phyloP scores from a whole-genome alignment of 2,113 vertebrate species.

The Theristicus caerulescens region DNA sequence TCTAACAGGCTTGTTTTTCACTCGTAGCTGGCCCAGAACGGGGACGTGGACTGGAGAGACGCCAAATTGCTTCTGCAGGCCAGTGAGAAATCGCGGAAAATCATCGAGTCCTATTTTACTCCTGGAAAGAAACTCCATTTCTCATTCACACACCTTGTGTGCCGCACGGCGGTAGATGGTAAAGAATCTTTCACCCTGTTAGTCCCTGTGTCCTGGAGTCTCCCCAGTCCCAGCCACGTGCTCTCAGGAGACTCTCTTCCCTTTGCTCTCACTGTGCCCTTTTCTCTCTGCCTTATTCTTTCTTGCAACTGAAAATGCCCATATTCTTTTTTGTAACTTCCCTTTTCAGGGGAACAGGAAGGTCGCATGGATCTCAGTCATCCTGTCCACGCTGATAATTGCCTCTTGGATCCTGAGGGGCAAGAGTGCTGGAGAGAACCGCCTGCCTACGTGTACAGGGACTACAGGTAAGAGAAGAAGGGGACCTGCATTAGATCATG shows the following conservation, averaged over 20 bases:
- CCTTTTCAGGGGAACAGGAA: constrained; percentile 83
- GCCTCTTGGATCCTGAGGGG: constrained; percentile 91
- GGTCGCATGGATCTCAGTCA: constrained; percentile 92
- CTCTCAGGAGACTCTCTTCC: not conserved
- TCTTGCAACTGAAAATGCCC: not conserved
- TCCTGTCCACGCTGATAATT: constrained; percentile 95
- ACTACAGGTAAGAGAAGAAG: constrained; percentile 83
- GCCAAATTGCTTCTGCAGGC: constrained; percentile 85
- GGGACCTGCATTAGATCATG: not conserved
- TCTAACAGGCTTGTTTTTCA: not conserved
- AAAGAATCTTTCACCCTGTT: not conserved
- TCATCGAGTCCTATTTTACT: constrained; percentile 91
- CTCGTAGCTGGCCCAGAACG: constrained; percentile 83
- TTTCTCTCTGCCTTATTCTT: not conserved
- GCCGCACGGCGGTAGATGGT: constrained; percentile 89
- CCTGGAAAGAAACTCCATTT: constrained; percentile 84
- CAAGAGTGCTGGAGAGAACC: constrained; percentile 92
- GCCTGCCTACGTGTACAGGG: constrained; percentile 91
- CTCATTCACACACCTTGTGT: constrained; percentile 93
- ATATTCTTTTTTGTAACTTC: not conserved
- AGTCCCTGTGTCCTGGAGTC: not conserved
- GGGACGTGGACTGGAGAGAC: constrained; percentile 80
- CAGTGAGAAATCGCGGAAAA: constrained; percentile 81
- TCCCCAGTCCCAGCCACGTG: not conserved
- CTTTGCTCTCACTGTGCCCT: not conserved